phyloP scores from a whole-genome alignment of 2,797 vertebrate species.

The Meda fulgida region DNA sequence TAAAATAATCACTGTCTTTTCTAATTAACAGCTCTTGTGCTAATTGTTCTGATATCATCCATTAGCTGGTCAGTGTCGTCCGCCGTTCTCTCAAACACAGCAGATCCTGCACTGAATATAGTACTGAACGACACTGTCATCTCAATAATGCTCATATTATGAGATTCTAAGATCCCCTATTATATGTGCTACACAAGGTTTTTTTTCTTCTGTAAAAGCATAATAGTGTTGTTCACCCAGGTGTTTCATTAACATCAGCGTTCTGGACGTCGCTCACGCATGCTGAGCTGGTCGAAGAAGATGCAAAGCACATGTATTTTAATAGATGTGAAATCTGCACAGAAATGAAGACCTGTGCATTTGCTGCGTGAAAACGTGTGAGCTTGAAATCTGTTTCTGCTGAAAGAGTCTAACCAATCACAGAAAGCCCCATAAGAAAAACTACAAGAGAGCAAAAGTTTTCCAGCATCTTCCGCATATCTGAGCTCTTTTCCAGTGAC shows the following conservation, averaged over 20 bases:
- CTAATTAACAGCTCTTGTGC: constrained; percentile 72
- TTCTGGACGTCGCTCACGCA: neutral
- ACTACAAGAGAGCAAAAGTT: neutral
- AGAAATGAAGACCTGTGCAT: neutral
- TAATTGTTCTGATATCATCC: neutral
- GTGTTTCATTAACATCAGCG: constrained; percentile 3
- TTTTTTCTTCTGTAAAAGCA: neutral
- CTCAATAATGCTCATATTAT: neutral
- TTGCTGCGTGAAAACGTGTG: neutral
- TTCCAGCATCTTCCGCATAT: too few relatives aligned
- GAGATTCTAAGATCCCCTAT: neutral
- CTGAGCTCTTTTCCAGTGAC: too few relatives aligned
- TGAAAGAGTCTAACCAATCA: neutral
- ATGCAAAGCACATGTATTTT: neutral
- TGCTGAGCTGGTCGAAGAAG: constrained; percentile 1
- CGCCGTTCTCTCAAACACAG: neutral
- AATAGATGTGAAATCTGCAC: neutral
- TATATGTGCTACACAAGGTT: neutral
- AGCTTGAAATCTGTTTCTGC: neutral
- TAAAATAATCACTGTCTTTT: constrained; percentile 76
- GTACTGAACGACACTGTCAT: neutral
- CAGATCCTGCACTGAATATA: too few relatives aligned
- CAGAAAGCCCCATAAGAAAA: neutral
- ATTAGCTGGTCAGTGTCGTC: neutral
- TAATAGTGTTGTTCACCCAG: neutral